phyloP scores from a whole-genome alignment of 2,113 vertebrate genomes.

The Chamaea fasciata region DNA sequence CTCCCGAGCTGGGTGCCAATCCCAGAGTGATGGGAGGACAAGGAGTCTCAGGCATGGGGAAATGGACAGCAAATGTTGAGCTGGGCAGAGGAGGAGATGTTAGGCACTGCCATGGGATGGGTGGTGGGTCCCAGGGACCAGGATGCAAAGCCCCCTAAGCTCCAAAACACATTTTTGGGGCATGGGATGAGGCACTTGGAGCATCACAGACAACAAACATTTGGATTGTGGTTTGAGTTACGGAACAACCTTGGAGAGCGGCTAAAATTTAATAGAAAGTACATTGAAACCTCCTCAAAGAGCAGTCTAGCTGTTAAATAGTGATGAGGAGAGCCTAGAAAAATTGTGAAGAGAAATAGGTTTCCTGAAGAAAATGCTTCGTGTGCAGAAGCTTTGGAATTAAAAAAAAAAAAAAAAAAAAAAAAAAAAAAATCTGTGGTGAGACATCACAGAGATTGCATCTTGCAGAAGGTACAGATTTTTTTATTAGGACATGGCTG shows the following conservation, averaged over 20 bases:
- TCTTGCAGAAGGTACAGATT: rapidly evolving
- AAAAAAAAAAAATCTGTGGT: background rate
- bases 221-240: background rate
- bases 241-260: background rate
- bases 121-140: background rate
- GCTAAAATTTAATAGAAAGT: background rate
- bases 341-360: background rate
- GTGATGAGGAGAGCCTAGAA: background rate
- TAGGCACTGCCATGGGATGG: background rate
- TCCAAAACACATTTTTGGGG: background rate
- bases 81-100: background rate
- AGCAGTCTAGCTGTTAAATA: background rate
- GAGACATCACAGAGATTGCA: background rate
- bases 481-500: background rate
- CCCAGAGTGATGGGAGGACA: background rate
- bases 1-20: background rate
- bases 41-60: background rate
- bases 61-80: background rate
- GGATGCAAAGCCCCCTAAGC: background rate
- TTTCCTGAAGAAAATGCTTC: background rate
- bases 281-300: background rate
- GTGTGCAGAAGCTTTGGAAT: background rate
- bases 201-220: rapidly evolving
- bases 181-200: background rate
- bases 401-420: background rate